Evolutionary conservation across 1,140 invertebrate species (phyloP), one percentile per base, ranked within the genome.

Genomic region (Heliconius hermathena): DNA sequence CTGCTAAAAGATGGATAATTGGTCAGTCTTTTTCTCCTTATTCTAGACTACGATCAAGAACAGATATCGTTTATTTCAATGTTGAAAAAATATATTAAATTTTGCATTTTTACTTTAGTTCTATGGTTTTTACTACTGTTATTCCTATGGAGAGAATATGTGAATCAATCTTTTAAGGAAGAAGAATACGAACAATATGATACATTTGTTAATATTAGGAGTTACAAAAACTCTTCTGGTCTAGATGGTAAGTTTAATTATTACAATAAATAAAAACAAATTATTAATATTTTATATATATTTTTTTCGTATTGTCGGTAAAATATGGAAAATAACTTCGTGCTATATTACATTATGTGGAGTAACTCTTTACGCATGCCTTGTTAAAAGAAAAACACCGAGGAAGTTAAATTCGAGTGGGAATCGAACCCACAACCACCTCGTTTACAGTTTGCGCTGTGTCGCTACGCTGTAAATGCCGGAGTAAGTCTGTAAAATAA

Each of bases 1-100:
- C 60, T 5, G 22, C 9, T 66, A 29, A 66, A 13, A 29, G 60
- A 66, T 16, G 22, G 26, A 13, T 16, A 66, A 4, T 66, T 16
- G 0, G 8, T 16, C 26, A 29, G 26, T 66, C 9, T 66, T n/a
- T 29, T 26, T 29, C 60, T 29, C 8, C 60, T 29, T 1, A 26
- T 29, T 66, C 60, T 26, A 16, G 22, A 66, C 60, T 29, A 29
- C 26, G 22, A 13, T 66, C 22, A 66, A 29, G 60, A 66, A 66
- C 26, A 66, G 8, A 13, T 29, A 26, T 26, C 1, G 11, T 3
- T 26, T 26, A 16, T 66, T 26, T 29, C 26, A 66, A 66, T 66
- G 60, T 66, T 66, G 60, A 66, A 29, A 29, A 66, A 66, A 66
- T 66, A 66, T 66, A 66, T 66, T 5, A 66, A 66, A 66, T 66